Evolutionary conservation across 2,888 invertebrate genomes (phyloP), one percentile per base, ranked within the genome.

Genomic region (Papilio elwesi): DNA sequence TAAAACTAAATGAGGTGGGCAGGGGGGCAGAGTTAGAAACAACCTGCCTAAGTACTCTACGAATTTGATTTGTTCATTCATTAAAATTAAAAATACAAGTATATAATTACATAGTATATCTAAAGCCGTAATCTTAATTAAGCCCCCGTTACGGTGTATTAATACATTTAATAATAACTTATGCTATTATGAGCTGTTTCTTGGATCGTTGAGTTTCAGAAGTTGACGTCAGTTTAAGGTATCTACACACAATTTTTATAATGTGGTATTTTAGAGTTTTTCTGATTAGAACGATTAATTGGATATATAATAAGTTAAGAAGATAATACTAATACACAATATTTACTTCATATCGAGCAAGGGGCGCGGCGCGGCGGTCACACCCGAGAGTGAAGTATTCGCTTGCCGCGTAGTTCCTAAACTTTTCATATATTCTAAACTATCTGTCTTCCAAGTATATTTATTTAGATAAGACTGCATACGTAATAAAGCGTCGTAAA

Each of bases 81-180:
- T 76, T 76, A 74, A 78, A 76, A 79, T 78, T 76, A 76, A 57
- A 57, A 59, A 76, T 62, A 64, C 74, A 74, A 59, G 68, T 71
- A 69, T 73, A 59, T 73, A 68, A 73, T 73, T 73, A 65, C 52
- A 59, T 55, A 48, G n/a, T 75, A 78, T 87, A 87, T 85, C 87
- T 84, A 68, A 77, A 75, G 78, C 77, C 79, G 81, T 85, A 82
- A 89, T 89, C 87, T 90, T 89, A 90, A 90, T 90, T 84, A 87
- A 84, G 78, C 76, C 76, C 71, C 77, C 79, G 90, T 90, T 87
- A 90, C 87, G 90, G 85, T 87, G 86, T 84, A 88, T 90, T 90
- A 88, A 86, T 88, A 79, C 85, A 79, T 79, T 85, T 87, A 87
- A 87, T 87, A 85, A 81, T 82, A 77, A 82, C 80, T 82, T 82